Percentiles rank a stretch among this genome's conserved stretches.
These are phyloP conservation scores for Selene dorsalis DNA, from an alignment of 2,797 vertebrate genomes.

Conservation along the genomic window DNA sequence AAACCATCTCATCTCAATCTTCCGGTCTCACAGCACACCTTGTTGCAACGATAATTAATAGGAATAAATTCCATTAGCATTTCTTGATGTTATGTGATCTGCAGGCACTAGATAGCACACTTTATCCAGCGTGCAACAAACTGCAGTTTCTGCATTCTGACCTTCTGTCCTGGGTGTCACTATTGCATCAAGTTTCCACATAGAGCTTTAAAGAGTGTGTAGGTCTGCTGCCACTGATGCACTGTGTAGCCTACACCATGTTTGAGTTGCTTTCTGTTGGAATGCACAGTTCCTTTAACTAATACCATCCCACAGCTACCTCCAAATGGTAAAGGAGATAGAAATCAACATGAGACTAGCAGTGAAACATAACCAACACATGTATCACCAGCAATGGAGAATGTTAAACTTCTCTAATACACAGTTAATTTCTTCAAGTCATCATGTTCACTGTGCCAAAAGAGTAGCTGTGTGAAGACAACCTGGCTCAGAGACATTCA, in stretches of 20 bases:
- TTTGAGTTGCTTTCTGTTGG: not conserved
- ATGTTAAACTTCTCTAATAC: not conserved
- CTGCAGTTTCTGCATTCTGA: constrained; percentile 7
- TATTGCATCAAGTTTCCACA: constrained; percentile 9
- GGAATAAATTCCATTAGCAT: not conserved
- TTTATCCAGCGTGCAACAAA: not conserved
- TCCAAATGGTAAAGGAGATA: not conserved
- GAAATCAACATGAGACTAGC: not conserved
- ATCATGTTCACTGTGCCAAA: not conserved
- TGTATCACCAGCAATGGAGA: not conserved
- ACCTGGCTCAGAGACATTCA: not conserved
- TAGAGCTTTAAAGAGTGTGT: not conserved
- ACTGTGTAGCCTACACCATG: not conserved
- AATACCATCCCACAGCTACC: too few relatives aligned
- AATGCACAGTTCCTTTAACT: not conserved
- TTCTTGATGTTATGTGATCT: not conserved
- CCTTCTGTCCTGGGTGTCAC: not conserved
- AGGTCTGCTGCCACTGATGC: not conserved
- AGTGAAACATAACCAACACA: not conserved
- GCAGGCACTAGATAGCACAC: not conserved
- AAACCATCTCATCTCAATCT: not conserved
- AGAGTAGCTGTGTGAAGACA: not conserved
- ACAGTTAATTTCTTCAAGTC: not conserved
- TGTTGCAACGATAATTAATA: not conserved
- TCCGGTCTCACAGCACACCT: not conserved